Base-by-base conservation (phyloP, 2,797 vertebrate genomes). In the Varecia variegata region DNA sequence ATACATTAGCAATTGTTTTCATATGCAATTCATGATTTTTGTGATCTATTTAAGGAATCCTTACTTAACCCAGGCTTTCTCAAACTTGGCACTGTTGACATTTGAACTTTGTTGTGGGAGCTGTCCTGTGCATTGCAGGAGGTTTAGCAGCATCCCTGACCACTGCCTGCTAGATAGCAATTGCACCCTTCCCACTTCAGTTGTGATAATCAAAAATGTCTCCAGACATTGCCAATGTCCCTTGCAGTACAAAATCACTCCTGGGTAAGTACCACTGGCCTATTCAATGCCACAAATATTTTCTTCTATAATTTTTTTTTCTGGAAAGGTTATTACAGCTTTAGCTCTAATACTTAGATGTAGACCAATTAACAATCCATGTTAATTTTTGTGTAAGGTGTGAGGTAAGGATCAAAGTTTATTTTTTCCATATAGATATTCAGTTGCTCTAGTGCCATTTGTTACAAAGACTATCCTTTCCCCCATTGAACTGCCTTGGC, bases 341-440 rank as follows among this genome's bases (percentile, higher is more conserved):
- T 86, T 94, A 91, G 35, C 2, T 86, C 12, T 71, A 85, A 47
- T 0, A 91, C 21, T 77, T 92, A 91, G n/a, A n/a, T n/a, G n/a
- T n/a, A n/a, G n/a, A n/a, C n/a, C n/a, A n/a, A n/a, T n/a, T n/a
- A n/a, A n/a, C 4, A 79, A 27, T 60, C 40, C 47, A 90, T 18
- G 30, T 95, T 91, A 32, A 67, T 93, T 52, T 85, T 45, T 83
- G 5, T 68, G 17, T 30, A 83, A 90, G 11, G 13, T 2, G 15
- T 88, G 17, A 89, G 47, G 23, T 90, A 87, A 74, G 35, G 32
- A 73, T 74, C 47, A 87, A 87, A 65, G 10, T 76, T 93, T 21
- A 52, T 60, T 83, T 97, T 89, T 95, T 92, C 71, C 56, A 84
- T 18, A 76, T 3, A 90, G 23, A 71, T 87, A 47, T 35, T 82